These are phyloP conservation scores for Cantharis lateralis DNA, from an alignment of 2,888 invertebrate genomes.

Conservation along the genomic window DNA sequence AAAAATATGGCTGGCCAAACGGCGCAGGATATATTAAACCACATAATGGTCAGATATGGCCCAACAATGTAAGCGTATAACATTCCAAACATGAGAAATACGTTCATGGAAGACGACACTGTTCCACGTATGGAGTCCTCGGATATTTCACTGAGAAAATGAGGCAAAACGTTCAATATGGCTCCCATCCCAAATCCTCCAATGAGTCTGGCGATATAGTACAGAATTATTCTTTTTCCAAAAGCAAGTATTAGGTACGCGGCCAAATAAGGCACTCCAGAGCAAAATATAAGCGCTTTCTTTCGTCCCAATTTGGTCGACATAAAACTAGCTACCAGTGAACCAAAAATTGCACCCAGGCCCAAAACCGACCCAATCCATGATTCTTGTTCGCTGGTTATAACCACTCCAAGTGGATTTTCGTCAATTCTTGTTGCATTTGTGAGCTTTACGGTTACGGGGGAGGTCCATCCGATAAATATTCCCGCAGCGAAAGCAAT, in stretches of 20 bases:
- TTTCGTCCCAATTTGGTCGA: slow-evolving; percentile 72
- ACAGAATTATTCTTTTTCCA: slow-evolving; percentile 36
- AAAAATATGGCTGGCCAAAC: slow-evolving; percentile 50
- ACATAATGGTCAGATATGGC: slow-evolving; percentile 36
- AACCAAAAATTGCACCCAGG: slow-evolving; percentile 63
- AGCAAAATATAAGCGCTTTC: slow-evolving; percentile 66
- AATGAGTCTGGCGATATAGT: slow-evolving; percentile 54
- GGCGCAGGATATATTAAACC: slow-evolving; percentile 53
- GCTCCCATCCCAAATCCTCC: slow-evolving; percentile 70
- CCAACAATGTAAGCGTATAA: slow-evolving; percentile 54
- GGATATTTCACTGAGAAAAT: slow-evolving; percentile 83
- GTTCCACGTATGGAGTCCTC: slow-evolving; percentile 76
- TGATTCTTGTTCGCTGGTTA: slow-evolving; percentile 52
- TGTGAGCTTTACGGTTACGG: slow-evolving; percentile 48
- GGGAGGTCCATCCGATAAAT: slow-evolving; percentile 59
- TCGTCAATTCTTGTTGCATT: slow-evolving; percentile 15
- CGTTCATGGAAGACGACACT: slow-evolving; percentile 76
- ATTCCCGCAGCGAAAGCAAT: slow-evolving; percentile 56
- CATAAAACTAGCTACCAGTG: slow-evolving; percentile 69
- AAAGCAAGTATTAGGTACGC: slow-evolving; percentile 51
- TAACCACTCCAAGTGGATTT: slow-evolving; percentile 45
- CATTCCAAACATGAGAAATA: slow-evolving; percentile 70
- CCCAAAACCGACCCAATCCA: slow-evolving; percentile 62
- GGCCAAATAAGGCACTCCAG: slow-evolving; percentile 66
- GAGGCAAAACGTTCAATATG: slow-evolving; percentile 71